Evolutionary conservation across 2,888 invertebrate genomes (phyloP).

Genomic region (Taphrorychus bicolor): DNA sequence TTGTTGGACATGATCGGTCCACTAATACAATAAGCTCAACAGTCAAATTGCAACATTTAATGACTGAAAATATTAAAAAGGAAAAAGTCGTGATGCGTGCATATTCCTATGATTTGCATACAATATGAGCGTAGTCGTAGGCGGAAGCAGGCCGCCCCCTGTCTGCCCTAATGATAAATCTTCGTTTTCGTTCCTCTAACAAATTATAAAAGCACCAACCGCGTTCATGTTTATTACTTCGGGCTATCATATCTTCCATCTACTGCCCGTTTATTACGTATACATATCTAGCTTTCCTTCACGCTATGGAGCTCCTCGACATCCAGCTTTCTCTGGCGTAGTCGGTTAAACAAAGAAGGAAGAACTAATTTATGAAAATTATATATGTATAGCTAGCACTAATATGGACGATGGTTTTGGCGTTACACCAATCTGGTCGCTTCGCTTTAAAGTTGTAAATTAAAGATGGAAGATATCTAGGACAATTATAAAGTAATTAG

Average conservation of each 20-base stretch:
- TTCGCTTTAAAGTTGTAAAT: constrained; percentile 12
- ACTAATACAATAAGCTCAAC: not conserved
- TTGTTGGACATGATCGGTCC: not conserved
- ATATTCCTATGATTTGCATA: constrained; percentile 42
- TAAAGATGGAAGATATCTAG: constrained; percentile 34
- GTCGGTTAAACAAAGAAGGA: not conserved
- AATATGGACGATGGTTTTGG: constrained; percentile 38
- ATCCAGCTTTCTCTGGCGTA: not conserved
- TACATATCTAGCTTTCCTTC: constrained; percentile 22
- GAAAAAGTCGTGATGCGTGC: constrained; percentile 7
- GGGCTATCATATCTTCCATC: constrained; percentile 32
- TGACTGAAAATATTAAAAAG: not conserved
- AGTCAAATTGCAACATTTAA: not conserved
- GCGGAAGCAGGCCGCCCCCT: constrained; percentile 51
- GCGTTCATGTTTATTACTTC: constrained; percentile 36
- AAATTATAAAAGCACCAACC: constrained; percentile 50
- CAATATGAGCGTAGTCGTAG: constrained; percentile 45
- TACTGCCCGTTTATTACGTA: constrained; percentile 31
- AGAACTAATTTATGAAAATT: constrained; percentile 16
- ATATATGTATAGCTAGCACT: constrained; percentile 24
- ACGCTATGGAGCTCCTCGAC: constrained; percentile 1
- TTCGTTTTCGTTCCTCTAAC: constrained; percentile 48
- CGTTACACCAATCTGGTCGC: constrained; percentile 35
- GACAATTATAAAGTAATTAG: constrained; percentile 36
- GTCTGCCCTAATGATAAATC: constrained; percentile 48